phyloP scores from a whole-genome alignment of 2,797 vertebrate species.

The Masticophis lateralis region DNA sequence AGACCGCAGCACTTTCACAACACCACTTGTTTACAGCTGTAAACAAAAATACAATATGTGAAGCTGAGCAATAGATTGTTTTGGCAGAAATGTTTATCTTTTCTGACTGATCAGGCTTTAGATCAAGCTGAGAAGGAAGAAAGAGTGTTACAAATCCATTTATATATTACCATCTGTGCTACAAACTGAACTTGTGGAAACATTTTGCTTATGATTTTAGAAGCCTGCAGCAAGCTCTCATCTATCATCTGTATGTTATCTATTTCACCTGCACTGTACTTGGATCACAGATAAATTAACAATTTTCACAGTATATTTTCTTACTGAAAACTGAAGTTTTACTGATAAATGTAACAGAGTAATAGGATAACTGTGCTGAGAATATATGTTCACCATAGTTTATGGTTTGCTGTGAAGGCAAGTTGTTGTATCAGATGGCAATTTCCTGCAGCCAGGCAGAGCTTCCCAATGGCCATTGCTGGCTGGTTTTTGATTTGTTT shows the following conservation, averaged over 20 bases:
- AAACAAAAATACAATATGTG: background rate
- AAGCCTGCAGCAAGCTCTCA: background rate
- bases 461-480: background rate
- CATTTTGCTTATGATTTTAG: background rate
- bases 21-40: background rate
- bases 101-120: background rate
- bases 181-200: background rate
- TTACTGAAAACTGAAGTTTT: background rate
- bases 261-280: background rate
- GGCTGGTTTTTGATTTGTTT: background rate
- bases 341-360: background rate
- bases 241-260: background rate
- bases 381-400: background rate
- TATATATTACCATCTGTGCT: slow-evolving; percentile 1
- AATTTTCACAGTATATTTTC: background rate
- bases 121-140: background rate
- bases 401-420: background rate
- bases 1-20: background rate
- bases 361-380: background rate
- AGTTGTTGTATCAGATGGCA: background rate
- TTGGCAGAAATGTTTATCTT: background rate
- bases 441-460: background rate
- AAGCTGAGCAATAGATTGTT: background rate
- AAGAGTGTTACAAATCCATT: background rate
- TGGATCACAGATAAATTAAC: slow-evolving; percentile 11